Conservation (phyloP, 2,113 vertebrate genomes). For the Leucopternis melanops region DNA sequence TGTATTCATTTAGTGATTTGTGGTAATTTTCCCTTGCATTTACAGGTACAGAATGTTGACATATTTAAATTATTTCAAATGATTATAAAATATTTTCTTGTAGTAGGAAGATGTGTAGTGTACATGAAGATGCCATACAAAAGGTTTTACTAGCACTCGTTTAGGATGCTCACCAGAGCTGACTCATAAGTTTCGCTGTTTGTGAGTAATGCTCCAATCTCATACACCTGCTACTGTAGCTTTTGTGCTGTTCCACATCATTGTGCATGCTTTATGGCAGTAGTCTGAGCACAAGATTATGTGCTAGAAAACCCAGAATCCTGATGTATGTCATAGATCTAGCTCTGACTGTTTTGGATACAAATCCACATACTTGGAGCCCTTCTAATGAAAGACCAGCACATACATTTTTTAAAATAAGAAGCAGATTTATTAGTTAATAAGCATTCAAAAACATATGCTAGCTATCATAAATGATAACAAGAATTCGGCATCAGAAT, state of each 20-base stretch:
- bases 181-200: neutral
- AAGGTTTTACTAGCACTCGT: neutral
- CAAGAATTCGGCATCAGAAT: neutral
- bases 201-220: neutral
- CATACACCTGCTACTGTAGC: neutral
- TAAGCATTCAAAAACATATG: neutral
- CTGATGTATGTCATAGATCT: neutral
- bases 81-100: neutral
- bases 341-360: neutral
- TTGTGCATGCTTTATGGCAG: neutral
- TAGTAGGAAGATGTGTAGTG: neutral
- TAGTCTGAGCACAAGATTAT: neutral
- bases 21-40: neutral
- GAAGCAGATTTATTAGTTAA: neutral
- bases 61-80: neutral
- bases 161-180: neutral
- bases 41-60: neutral
- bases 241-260: neutral
- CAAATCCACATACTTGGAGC: neutral
- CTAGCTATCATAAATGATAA: neutral
- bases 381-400: neutral
- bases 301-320: neutral
- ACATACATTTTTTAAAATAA: neutral
- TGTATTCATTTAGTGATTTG: neutral
- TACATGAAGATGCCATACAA: neutral